phyloP scores from a whole-genome alignment of 64 coral and sea anemone genomes.

The Actinia equina region DNA sequence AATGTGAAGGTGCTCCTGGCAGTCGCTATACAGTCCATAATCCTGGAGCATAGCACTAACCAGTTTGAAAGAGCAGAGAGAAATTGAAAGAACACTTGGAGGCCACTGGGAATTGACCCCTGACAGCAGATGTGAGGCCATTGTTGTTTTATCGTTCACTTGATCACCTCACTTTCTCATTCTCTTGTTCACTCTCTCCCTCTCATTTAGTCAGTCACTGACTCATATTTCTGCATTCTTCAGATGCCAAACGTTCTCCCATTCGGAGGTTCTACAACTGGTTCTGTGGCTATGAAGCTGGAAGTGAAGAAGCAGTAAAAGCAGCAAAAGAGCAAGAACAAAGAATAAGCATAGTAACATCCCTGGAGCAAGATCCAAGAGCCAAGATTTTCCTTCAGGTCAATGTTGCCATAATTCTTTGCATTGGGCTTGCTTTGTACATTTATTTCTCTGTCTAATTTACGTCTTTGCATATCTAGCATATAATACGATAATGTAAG shows the following conservation, averaged over 20 bases:
- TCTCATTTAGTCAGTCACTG: too few relatives aligned
- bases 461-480: not conserved
- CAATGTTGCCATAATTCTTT: slow-evolving; percentile 77
- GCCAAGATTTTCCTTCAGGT: slow-evolving; percentile 65
- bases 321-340: slow-evolving; percentile 58
- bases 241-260: slow-evolving; percentile 13
- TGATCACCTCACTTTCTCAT: too few relatives aligned
- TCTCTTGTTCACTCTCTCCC: too few relatives aligned
- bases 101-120: too few relatives aligned
- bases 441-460: slow-evolving; percentile 81
- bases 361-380: slow-evolving; percentile 60
- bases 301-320: slow-evolving; percentile 43
- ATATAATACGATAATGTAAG: too few relatives aligned
- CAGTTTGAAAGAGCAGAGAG: too few relatives aligned
- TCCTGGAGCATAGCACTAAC: too few relatives aligned
- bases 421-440: slow-evolving; percentile 72
- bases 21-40: too few relatives aligned
- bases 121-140: too few relatives aligned
- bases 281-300: slow-evolving; percentile 86
- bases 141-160: too few relatives aligned
- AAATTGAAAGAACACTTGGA: too few relatives aligned
- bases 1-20: too few relatives aligned
- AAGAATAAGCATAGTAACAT: slow-evolving; percentile 52
- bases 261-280: slow-evolving; percentile 62
- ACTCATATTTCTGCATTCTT: not conserved